Evolutionary conservation across 2,797 vertebrate genomes (phyloP), one percentile per base, ranked within the genome.

Genomic region (Rhadinocentrus ornatus): DNA sequence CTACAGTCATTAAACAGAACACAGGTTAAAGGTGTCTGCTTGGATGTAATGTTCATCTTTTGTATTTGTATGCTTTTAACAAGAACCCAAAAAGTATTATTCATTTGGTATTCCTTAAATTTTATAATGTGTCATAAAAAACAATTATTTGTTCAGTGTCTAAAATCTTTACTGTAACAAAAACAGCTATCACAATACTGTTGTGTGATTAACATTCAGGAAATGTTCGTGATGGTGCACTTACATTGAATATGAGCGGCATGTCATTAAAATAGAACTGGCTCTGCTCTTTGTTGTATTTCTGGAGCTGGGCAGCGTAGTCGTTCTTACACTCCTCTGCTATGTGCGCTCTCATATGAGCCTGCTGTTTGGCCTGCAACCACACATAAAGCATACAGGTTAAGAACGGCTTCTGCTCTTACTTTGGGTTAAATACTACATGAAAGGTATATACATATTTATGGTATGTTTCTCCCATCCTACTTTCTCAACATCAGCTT

Each of bases 241-340:
- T 95, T 91, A 96, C 96, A 77, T 95, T 96, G 71, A 96, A 97
- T 76, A 96, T 94, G 56, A 95, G 90, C 1, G 95, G 96, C 95
- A 97, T 96, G 66, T 97, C 95, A 12, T 82, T 92, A 69, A 96
- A 96, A 78, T 97, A 97, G 86, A 96, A 96, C 81, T 95, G 94
- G 81, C 88, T 95, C 91, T 97, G 96, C 70, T 96, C 96, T 69
- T 94, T 94, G 92, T 96, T 97, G 89, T 94, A 96, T 57, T 95
- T 96, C 89, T 97, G 96, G 3, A 97, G 93, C 76, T 95, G 95
- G 35, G 96, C 91, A 0, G 96, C 96, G 0, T 97, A 97, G 71
- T 97, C 96, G 0, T 97, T 97, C 92, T 96, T 96, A 80, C 96
- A 96, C 63, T 97, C 96, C 66, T 97, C 96, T 0, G 96, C 96